Conservation (phyloP, 2,113 vertebrate species). For the Bambusicola thoracicus region DNA sequence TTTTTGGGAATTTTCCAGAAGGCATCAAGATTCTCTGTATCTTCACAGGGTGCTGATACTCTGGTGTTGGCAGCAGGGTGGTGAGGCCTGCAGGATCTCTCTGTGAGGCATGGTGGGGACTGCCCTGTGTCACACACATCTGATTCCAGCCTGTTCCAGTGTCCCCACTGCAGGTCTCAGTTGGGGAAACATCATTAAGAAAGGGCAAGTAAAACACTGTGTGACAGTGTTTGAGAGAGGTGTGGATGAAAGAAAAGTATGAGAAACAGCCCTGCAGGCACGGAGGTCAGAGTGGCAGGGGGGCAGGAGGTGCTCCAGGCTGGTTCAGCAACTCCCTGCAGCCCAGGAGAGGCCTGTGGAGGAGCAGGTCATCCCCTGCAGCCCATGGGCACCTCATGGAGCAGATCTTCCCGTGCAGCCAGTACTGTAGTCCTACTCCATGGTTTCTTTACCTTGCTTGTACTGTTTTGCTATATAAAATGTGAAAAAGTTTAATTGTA, state of each 20-base stretch:
- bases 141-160: not conserved
- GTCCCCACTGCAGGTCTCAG: not conserved
- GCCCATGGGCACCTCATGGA: not conserved
- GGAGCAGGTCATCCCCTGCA: not conserved
- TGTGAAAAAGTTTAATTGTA: not conserved
- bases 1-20: not conserved
- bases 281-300: not conserved
- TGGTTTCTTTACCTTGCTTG: not conserved
- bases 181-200: not conserved
- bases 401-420: not conserved
- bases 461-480: not conserved
- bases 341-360: not conserved
- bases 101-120: not conserved
- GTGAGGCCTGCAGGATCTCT: not conserved
- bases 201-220: not conserved
- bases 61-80: fast-evolving
- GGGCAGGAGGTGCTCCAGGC: not conserved
- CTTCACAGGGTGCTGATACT: not conserved
- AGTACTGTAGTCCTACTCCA: not conserved
- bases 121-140: not conserved
- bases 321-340: not conserved
- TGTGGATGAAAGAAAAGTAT: not conserved
- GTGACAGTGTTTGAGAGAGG: not conserved
- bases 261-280: not conserved
- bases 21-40: not conserved